Conservation (phyloP, 2,113 vertebrate genomes). For the Pomatorhinus ruficollis region DNA sequence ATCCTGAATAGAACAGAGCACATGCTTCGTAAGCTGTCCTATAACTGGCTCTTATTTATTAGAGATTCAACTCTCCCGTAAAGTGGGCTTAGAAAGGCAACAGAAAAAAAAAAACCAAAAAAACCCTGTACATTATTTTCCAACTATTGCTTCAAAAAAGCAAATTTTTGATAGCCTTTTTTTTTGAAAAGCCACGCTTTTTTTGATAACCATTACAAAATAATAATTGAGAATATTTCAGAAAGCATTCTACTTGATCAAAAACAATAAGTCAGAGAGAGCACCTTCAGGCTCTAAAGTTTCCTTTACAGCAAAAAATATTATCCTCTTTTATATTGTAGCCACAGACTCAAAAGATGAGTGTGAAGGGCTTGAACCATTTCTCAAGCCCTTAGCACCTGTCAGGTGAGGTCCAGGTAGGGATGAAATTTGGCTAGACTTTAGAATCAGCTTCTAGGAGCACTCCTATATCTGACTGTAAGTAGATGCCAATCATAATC, state of each 20-base stretch:
- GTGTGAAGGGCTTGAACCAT: not conserved
- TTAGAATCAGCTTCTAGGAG: not conserved
- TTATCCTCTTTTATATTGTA: not conserved
- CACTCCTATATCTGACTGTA: not conserved
- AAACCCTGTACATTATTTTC: not conserved
- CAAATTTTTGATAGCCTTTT: not conserved
- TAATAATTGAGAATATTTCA: not conserved
- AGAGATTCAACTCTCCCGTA: not conserved
- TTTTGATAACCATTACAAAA: not conserved
- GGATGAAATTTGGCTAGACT: not conserved
- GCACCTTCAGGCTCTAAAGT: not conserved
- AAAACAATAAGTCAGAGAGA: not conserved
- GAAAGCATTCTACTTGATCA: not conserved
- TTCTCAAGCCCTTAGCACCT: not conserved
- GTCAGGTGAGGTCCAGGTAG: not conserved
- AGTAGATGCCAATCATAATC: not conserved
- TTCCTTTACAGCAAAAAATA: not conserved
- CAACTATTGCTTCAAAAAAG: not conserved
- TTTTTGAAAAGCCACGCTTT: not conserved
- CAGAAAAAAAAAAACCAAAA: not conserved
- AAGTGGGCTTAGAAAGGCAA: not conserved
- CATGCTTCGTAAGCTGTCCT: not conserved
- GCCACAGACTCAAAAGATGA: not conserved
- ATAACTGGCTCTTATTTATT: not conserved
- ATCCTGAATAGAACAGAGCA: not conserved